Base-by-base conservation (phyloP, 1,140 invertebrate species). In the Archivesica marissinica region DNA sequence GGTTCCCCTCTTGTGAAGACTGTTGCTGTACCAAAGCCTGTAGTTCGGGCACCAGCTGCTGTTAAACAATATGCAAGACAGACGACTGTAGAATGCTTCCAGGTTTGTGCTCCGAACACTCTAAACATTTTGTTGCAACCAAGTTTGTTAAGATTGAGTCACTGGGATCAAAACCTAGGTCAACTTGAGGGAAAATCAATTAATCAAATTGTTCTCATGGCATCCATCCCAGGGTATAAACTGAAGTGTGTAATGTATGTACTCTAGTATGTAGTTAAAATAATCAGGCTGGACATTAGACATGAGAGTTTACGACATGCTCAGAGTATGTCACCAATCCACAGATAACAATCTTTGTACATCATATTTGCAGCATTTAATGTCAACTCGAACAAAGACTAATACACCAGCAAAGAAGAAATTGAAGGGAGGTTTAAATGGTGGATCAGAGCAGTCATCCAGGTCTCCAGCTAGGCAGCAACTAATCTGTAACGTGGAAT, bases 71-170 rank as follows among this genome's bases (percentile, higher is more conserved):
- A 74, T 44, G 50, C 44, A 2, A 77, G 91, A 28, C 88, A 90
- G 50, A 88, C 91, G 13, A 92, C 91, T 13, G 64, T 88, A 15
- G 91, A 92, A 82, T 92, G 88, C 74, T 92, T 91, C 86, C 59
- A 92, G 86, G 91, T 92, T 68, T 59, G 23, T n/a, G n/a, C n/a
- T n/a, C n/a, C n/a, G n/a, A n/a, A n/a, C n/a, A n/a, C n/a, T n/a
- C n/a, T n/a, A n/a, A n/a, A n/a, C n/a, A n/a, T n/a, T n/a, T n/a
- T n/a, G n/a, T n/a, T n/a, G n/a, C n/a, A n/a, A n/a, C n/a, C n/a
- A n/a, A n/a, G n/a, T n/a, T n/a, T n/a, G n/a, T n/a, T n/a, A n/a
- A n/a, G n/a, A n/a, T n/a, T n/a, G n/a, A n/a, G n/a, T n/a, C n/a
- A n/a, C n/a, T n/a, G n/a, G n/a, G n/a, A n/a, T n/a, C n/a, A n/a